Evolutionary conservation across 2,888 invertebrate species (phyloP).

Genomic region (Cerceris rybyensis): DNA sequence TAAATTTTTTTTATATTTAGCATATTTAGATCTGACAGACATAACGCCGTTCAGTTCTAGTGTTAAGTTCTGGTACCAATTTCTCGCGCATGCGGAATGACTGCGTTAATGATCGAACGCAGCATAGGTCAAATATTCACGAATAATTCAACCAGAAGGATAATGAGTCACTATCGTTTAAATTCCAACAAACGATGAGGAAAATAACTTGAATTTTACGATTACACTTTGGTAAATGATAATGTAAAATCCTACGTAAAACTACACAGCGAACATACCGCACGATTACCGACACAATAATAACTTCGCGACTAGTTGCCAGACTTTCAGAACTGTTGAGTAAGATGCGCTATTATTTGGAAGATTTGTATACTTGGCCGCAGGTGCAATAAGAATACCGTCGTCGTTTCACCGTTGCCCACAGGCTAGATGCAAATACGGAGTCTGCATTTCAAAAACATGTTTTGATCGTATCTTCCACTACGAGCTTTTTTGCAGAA

Average conservation of each 20-base stretch:
- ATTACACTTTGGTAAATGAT: not conserved
- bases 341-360: slow-evolving; percentile 29
- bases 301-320: slow-evolving; percentile 44
- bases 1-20: too few species aligned
- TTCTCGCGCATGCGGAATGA: too few species aligned
- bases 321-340: slow-evolving; percentile 35
- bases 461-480: too few species aligned
- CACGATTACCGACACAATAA: slow-evolving; percentile 38
- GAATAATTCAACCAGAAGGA: not conserved
- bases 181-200: not conserved
- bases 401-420: not conserved
- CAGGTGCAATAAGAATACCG: not conserved
- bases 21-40: too few species aligned
- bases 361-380: slow-evolving; percentile 1
- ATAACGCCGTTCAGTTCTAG: too few species aligned
- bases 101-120: too few species aligned
- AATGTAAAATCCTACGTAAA: slow-evolving; percentile 11
- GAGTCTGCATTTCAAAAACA: too few species aligned
- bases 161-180: not conserved
- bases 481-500: too few species aligned
- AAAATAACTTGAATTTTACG: not conserved
- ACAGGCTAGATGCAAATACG: too few species aligned
- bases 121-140: too few species aligned
- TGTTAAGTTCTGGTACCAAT: too few species aligned
- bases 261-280: slow-evolving; percentile 11